A percentile compares a stretch with the other conserved stretches of the same genome.
Evolutionary conservation across 2,113 vertebrate species (phyloP).

Genomic region (Psophia crepitans): DNA sequence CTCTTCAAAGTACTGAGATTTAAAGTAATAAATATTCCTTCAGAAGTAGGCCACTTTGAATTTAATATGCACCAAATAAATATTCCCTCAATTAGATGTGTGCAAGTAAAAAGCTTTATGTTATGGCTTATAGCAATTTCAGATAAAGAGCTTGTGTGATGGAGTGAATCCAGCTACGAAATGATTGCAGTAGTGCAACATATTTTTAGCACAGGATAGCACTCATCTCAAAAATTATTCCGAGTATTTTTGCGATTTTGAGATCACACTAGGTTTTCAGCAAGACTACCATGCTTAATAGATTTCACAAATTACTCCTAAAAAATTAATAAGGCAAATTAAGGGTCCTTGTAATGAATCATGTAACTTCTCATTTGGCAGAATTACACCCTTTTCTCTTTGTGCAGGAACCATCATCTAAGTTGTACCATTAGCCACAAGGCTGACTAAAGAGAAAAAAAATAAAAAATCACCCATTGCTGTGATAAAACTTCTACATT

Average conservation of each 20-base stretch:
- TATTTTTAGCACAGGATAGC: constrained; percentile 71
- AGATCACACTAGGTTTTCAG: constrained; percentile 53
- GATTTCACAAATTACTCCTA: constrained; percentile 48
- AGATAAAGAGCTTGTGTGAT: constrained; percentile 78
- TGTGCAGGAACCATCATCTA: not conserved
- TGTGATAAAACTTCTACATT: not conserved
- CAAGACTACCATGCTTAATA: constrained; percentile 13
- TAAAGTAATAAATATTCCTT: constrained; percentile 61
- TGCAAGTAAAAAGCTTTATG: constrained; percentile 72
- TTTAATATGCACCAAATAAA: constrained; percentile 77
- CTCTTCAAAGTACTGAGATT: constrained; percentile 58
- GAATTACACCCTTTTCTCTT: not conserved
- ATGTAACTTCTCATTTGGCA: constrained; percentile 48
- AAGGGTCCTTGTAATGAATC: constrained; percentile 43
- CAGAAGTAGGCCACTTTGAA: constrained; percentile 64
- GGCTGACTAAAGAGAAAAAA: not conserved
- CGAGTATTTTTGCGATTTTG: constrained; percentile 21
- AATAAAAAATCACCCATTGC: not conserved
- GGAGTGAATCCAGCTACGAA: constrained; percentile 82
- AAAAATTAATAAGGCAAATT: constrained; percentile 62
- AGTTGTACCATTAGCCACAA: not conserved
- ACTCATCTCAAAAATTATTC: constrained; percentile 77
- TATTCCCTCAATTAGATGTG: constrained; percentile 78
- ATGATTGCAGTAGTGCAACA: constrained; percentile 70
- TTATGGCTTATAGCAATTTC: constrained; percentile 78